A percentile compares a stretch with the other conserved stretches of the same genome.
These are phyloP conservation scores for Danio albolineatus DNA, from an alignment of 2,797 vertebrate species.

Conservation along the genomic window DNA sequence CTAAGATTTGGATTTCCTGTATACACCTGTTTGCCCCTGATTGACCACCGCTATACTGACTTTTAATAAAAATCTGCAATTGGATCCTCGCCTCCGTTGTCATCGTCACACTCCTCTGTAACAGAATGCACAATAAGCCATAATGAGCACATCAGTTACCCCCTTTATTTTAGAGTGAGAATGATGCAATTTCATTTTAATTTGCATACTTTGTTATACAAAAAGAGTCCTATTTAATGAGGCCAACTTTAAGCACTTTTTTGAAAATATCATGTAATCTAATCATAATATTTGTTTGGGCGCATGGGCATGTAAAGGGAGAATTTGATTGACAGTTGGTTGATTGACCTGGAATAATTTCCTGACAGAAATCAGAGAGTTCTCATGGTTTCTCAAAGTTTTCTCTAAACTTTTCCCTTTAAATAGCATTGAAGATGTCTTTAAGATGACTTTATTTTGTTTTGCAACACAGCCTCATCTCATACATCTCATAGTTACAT, in stretches of 20 bases:
- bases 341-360: constrained; percentile 74
- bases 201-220: constrained; percentile 39
- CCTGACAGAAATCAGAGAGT: constrained; percentile 68
- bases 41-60: no score
- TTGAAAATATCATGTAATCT: constrained; percentile 73
- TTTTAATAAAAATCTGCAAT: no score
- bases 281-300: constrained; percentile 75
- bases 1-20: no score
- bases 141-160: background rate
- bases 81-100: no score
- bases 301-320: constrained; percentile 49
- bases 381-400: constrained; percentile 65
- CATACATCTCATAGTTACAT: constrained; percentile 1
- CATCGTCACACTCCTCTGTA: no score
- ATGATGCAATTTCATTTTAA: background rate
- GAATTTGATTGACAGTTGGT: constrained; percentile 60
- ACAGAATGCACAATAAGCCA: background rate
- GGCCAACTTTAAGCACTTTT: constrained; percentile 71
- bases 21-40: no score
- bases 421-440: background rate
- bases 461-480: background rate
- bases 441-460: constrained; percentile 18
- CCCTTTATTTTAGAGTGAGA: background rate
- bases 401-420: constrained; percentile 16
- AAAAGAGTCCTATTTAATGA: constrained; percentile 68